A percentile compares a stretch with the other conserved stretches of the same genome.
These are phyloP conservation scores for Mola mola DNA, from an alignment of 2,113 vertebrate species.

Conservation along the genomic window DNA sequence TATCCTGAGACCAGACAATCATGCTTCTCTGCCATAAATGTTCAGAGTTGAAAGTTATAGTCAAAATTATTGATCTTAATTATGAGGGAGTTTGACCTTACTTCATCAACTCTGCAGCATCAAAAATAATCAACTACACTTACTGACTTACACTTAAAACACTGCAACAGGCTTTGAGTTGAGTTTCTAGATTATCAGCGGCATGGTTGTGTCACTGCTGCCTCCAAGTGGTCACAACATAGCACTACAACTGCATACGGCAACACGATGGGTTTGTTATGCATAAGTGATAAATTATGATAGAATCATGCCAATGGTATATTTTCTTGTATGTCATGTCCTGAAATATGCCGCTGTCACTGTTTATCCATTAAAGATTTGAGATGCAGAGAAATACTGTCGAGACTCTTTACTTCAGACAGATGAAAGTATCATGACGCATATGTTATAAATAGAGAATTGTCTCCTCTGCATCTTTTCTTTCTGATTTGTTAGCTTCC, in stretches of 20 bases:
- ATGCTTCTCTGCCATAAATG: constrained; percentile 31
- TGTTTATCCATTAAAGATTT: constrained; percentile 19
- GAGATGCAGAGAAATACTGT: constrained; percentile 9
- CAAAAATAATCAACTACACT: too few species aligned
- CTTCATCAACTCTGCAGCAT: too few species aligned
- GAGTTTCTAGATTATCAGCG: background rate
- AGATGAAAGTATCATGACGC: constrained; percentile 30
- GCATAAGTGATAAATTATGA: constrained; percentile 2
- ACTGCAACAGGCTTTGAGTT: too few species aligned
- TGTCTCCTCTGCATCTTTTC: constrained; percentile 11
- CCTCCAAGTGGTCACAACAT: constrained; percentile 49
- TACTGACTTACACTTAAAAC: too few species aligned
- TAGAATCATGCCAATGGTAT: constrained; percentile 1
- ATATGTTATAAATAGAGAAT: constrained; percentile 29
- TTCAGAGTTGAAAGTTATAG: too few species aligned
- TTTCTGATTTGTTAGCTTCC: constrained; percentile 13
- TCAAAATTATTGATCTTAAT: too few species aligned
- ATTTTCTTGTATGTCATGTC: constrained; percentile 4
- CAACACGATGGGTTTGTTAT: background rate
- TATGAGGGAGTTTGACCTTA: too few species aligned
- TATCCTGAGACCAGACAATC: background rate
- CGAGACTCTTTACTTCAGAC: constrained; percentile 18
- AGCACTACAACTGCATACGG: constrained; percentile 9
- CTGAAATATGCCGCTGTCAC: constrained; percentile 38
- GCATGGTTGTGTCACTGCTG: constrained; percentile 31